Percentiles rank a stretch among this genome's conserved stretches.
Evolutionary conservation across 1,140 invertebrate genomes (phyloP).

Genomic region (Laupala kohalensis): DNA sequence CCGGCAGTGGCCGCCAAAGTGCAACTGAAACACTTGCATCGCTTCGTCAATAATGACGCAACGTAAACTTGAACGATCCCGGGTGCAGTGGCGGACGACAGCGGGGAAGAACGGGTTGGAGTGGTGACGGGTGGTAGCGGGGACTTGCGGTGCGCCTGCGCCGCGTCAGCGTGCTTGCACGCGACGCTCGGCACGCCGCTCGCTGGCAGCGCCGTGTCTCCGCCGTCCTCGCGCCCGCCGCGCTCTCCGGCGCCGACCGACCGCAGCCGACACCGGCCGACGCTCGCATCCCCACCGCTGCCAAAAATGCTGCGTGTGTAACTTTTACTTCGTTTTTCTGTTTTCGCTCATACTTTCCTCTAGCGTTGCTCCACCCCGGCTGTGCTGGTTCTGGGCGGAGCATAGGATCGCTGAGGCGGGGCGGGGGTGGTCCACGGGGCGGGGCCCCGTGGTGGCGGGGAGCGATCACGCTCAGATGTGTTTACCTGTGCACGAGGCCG

Average conservation of each 20-base stretch:
- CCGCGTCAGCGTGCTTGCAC: not conserved
- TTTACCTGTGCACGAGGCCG: not conserved
- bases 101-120: too few species aligned
- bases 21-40: too few species aligned
- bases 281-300: not conserved
- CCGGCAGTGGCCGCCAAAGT: too few species aligned
- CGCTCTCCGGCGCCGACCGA: not conserved
- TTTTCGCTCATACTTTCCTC: not conserved
- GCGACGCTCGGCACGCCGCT: not conserved
- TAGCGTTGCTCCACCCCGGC: not conserved
- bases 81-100: too few species aligned
- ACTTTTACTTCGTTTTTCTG: not conserved
- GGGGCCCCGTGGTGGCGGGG: not conserved
- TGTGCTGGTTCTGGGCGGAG: not conserved
- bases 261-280: not conserved
- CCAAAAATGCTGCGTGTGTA: not conserved
- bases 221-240: not conserved
- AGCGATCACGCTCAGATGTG: not conserved
- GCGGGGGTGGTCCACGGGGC: not conserved
- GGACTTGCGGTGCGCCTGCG: too few species aligned
- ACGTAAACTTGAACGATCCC: too few species aligned
- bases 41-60: too few species aligned
- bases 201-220: not conserved
- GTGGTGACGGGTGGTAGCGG: too few species aligned
- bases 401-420: not conserved